Evolutionary conservation across 2,797 vertebrate species (phyloP), one percentile per base, ranked within the genome.

Genomic region (Liparis tanakae): DNA sequence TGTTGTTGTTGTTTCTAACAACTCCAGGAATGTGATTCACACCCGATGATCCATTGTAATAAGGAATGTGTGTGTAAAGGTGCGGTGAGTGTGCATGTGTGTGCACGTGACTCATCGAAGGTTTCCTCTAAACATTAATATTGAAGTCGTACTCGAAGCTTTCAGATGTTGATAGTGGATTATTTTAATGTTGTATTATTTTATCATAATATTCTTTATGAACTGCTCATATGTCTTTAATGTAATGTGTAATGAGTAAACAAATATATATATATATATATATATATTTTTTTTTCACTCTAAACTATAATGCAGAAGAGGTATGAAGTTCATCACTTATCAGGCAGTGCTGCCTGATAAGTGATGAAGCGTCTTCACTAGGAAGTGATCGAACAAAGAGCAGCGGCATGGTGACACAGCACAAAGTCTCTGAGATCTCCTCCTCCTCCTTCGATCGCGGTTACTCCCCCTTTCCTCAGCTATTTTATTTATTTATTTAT

Each of bases 341-440:
- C n/a, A n/a, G 25, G 25, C 25, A 30, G 25, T 30, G 25, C 25
- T 30, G 25, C 25, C 25, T 30, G 25, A 30, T 30, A 30, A 30
- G 25, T 30, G 25, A 30, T 30, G 25, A 30, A 30, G 25, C 25
- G 25, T 30, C 25, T 30, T 30, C 25, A 30, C 25, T 2, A 30
- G 85, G 84, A 89, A 88, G 79, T 81, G 8, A 25, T 41, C 66
- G 67, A 13, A 14, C 20, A 87, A 88, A 81, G 46, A 53, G 61
- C 62, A 62, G 74, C 41, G 59, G 79, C 90, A 90, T 5, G 18
- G 43, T 92, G 92, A 91, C 88, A 83, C 80, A 88, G 91, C 92
- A 90, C 4, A 74, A 68, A 7, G 5, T 62, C 51, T 60, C n/a
- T 30, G 25, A 30, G 25, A 30, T 72, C 39, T 2, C 22, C 46